These are phyloP conservation scores for Synergus gifuensis DNA, from an alignment of 2,888 invertebrate species.

Conservation along the genomic window DNA sequence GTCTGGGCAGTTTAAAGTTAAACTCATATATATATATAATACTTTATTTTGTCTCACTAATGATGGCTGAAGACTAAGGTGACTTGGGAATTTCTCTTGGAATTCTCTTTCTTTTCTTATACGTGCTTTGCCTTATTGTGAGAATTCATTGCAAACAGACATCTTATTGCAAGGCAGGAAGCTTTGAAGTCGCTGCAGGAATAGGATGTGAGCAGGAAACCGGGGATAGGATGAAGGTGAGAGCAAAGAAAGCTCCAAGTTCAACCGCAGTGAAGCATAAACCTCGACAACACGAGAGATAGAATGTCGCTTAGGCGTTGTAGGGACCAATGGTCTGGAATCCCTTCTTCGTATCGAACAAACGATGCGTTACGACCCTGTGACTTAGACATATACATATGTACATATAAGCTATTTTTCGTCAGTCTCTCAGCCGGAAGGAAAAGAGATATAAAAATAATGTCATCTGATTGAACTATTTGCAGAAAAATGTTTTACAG, in stretches of 20 bases:
- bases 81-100: neutral
- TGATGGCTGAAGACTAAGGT: neutral
- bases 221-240: conserved; percentile 42
- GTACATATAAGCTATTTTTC: conserved; percentile 35
- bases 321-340: conserved; percentile 71
- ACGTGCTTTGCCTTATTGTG: conserved; percentile 32
- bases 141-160: conserved; percentile 57
- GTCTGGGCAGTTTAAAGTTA: neutral
- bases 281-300: conserved; percentile 61
- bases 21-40: neutral
- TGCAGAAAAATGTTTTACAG: neutral
- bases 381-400: conserved; percentile 24
- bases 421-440: conserved; percentile 23
- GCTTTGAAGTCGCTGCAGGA: conserved; percentile 62
- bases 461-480: no score
- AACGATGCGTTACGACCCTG: conserved; percentile 60
- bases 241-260: conserved; percentile 40
- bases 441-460: neutral
- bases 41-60: neutral
- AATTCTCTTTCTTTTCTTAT: neutral
- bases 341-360: conserved; percentile 64
- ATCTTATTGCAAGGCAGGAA: conserved; percentile 63
- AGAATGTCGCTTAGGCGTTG: conserved; percentile 70
- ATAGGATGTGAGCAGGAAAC: conserved; percentile 40
- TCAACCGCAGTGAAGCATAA: conserved; percentile 60